Conservation (phyloP, 1,140 invertebrate species). For the Cheumatopsyche charites region DNA sequence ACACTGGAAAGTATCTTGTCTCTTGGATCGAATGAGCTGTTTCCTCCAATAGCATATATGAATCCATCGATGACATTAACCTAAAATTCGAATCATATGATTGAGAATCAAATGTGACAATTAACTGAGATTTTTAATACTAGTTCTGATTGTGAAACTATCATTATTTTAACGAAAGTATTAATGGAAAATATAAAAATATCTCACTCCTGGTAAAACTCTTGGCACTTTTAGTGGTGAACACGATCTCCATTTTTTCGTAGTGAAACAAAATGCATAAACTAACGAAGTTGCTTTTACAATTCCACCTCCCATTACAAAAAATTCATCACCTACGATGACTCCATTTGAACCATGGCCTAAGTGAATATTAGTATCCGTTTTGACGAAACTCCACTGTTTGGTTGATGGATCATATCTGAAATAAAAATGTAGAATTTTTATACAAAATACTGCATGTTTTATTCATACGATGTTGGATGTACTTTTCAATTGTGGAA, state of each 20-base stretch:
- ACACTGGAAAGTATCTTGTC: background rate
- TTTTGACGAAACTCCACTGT: background rate
- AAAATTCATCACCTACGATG: background rate
- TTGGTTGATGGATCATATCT: background rate
- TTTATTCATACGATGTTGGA: background rate
- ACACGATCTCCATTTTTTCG: constrained; percentile 2
- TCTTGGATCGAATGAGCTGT: background rate
- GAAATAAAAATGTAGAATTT: background rate
- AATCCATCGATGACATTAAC: background rate
- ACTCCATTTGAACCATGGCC: background rate
- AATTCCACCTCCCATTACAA: background rate
- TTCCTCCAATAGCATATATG: background rate
- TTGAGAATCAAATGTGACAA: too few relatives aligned
- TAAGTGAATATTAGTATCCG: background rate
- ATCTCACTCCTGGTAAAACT: background rate
- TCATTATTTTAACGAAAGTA: too few relatives aligned
- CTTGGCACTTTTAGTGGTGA: background rate
- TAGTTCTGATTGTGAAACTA: background rate
- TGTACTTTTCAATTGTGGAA: background rate
- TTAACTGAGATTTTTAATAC: too few relatives aligned
- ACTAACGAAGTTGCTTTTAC: background rate
- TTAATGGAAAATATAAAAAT: too few relatives aligned
- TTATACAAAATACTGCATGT: background rate
- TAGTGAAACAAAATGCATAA: background rate
- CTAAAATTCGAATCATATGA: background rate